phyloP scores from a whole-genome alignment of 2,113 vertebrate species.

The Peucedramus taeniatus region DNA sequence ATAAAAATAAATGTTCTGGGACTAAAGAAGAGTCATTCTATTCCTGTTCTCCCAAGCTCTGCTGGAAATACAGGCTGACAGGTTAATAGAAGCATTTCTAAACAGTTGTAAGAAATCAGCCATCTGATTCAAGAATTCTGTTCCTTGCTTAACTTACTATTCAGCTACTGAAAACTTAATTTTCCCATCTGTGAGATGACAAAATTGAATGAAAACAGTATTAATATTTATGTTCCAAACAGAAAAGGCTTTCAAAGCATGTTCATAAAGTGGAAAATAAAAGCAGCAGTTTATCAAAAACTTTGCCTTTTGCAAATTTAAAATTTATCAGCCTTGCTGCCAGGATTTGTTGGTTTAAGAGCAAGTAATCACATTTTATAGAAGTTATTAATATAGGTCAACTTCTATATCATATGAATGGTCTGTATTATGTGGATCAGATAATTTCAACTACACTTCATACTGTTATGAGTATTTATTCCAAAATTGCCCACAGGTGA shows the following conservation, averaged over 20 bases:
- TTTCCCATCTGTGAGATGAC: constrained; percentile 19
- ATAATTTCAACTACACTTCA: neutral
- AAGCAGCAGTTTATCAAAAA: neutral
- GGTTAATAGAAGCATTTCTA: neutral
- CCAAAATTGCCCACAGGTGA: neutral
- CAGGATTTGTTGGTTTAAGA: neutral
- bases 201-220: constrained; percentile 9
- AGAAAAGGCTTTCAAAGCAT: neutral
- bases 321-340: neutral
- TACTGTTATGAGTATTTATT: neutral
- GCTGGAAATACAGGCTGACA: neutral
- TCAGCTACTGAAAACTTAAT: constrained; percentile 26
- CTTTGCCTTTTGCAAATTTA: neutral
- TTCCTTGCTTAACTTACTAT: neutral
- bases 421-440: neutral
- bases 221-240: constrained; percentile 32
- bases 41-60: neutral
- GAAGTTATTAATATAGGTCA: neutral
- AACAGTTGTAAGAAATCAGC: neutral
- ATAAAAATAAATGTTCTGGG: neutral
- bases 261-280: neutral
- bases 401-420: neutral
- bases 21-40: neutral
- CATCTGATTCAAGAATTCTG: neutral
- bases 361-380: neutral